Conservation (phyloP, 2,797 vertebrate species). For the Tamandua tetradactyla region DNA sequence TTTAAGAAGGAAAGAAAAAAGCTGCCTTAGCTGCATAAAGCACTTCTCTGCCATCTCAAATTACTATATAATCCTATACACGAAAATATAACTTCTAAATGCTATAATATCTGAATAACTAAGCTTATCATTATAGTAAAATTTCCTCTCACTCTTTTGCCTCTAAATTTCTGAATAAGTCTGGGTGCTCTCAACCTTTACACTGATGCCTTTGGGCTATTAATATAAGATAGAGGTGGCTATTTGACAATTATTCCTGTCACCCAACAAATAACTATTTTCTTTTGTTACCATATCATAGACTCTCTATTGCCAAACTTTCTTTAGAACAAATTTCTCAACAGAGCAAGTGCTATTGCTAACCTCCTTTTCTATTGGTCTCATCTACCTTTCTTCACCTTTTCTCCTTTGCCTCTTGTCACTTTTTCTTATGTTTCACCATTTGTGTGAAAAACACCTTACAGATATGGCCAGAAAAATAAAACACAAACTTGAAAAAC, state of each 20-base stretch:
- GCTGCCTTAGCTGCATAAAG: not conserved
- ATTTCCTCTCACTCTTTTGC: not conserved
- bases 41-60: conserved; percentile 15
- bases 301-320: not conserved
- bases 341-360: not conserved
- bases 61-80: not conserved
- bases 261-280: not conserved
- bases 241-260: not conserved
- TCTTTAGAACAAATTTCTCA: conserved; percentile 50
- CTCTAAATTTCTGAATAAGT: not conserved
- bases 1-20: not conserved
- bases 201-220: not conserved
- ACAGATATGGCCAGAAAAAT: not conserved
- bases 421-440: not conserved
- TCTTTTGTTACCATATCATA: not conserved
- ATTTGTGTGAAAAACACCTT: not conserved
- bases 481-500: conserved; percentile 1
- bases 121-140: not conserved
- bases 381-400: not conserved
- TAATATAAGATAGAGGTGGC: not conserved
- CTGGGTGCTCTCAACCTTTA: not conserved
- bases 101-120: not conserved
- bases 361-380: not conserved
- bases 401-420: not conserved
- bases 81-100: not conserved